A percentile compares a stretch with the other conserved stretches of the same genome.
These are phyloP conservation scores for Seriola quinqueradiata DNA, from an alignment of 2,113 vertebrate genomes.

Conservation along the genomic window DNA sequence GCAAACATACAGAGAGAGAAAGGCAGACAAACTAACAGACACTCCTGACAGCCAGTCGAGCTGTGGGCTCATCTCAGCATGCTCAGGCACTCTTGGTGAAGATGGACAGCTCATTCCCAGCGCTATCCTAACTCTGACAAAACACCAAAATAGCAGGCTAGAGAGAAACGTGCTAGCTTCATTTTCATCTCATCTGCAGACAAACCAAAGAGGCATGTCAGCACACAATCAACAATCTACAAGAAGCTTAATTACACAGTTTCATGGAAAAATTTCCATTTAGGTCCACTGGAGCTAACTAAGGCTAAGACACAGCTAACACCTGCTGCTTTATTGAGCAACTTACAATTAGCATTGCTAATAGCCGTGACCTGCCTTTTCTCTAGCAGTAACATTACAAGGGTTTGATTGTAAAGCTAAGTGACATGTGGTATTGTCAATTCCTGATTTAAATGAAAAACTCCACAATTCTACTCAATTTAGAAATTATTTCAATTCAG, in stretches of 20 bases:
- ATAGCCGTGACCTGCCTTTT: too few species aligned
- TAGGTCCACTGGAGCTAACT: not conserved
- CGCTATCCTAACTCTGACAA: conserved; percentile 33
- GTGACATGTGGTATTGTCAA: not conserved
- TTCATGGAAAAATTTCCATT: not conserved
- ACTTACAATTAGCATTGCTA: not conserved
- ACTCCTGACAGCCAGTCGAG: conserved; percentile 39
- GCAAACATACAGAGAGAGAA: conserved; percentile 46
- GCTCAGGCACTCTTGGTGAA: conserved; percentile 41
- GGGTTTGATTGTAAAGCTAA: not conserved
- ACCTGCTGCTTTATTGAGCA: not conserved
- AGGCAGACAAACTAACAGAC: conserved; percentile 54
- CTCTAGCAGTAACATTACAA: not conserved
- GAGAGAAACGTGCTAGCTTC: conserved; percentile 5
- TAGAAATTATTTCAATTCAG: too few species aligned
- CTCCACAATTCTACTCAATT: too few species aligned
- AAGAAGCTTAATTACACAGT: not conserved
- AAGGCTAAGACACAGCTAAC: not conserved
- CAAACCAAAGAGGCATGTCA: conserved; percentile 27
- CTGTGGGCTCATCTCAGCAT: conserved; percentile 43
- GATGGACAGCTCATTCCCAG: conserved; percentile 59
- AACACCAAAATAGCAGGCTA: conserved; percentile 25
- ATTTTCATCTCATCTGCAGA: conserved; percentile 39
- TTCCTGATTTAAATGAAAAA: too few species aligned
- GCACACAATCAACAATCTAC: not conserved